A percentile compares a stretch with the other conserved stretches of the same genome.
Conservation (phyloP, 2,113 vertebrate genomes). For the Ptilonorhynchus violaceus region DNA sequence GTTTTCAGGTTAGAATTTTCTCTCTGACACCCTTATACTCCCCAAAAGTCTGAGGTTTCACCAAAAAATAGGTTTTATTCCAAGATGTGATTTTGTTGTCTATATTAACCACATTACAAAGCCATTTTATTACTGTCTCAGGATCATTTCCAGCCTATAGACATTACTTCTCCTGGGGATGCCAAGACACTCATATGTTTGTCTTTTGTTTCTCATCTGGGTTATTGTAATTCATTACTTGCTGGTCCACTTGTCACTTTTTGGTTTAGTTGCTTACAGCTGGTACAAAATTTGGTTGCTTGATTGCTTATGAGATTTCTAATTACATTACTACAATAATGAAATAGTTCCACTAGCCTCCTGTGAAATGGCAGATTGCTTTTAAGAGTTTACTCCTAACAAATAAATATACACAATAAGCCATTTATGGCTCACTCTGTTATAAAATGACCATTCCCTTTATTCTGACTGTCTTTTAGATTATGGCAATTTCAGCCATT, state of each 20-base stretch:
- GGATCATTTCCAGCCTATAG: conserved; percentile 36
- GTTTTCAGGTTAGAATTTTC: conserved; percentile 22
- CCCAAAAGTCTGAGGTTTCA: neutral
- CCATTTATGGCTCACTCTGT: neutral
- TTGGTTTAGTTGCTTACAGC: conserved; percentile 50
- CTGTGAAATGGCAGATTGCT: conserved; percentile 4
- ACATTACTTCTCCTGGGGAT: conserved; percentile 31
- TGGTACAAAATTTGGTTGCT: conserved; percentile 32
- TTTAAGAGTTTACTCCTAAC: conserved; percentile 34
- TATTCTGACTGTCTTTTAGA: conserved; percentile 7
- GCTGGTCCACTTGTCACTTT: conserved; percentile 62
- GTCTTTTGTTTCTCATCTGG: conserved; percentile 56
- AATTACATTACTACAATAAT: conserved; percentile 52
- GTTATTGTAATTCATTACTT: conserved; percentile 66
- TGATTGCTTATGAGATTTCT: conserved; percentile 57
- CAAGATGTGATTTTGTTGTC: conserved; percentile 41
- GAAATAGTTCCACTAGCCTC: conserved; percentile 13
- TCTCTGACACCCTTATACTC: neutral
- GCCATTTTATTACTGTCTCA: conserved; percentile 52
- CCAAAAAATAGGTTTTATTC: conserved; percentile 25
- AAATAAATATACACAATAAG: neutral
- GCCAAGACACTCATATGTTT: neutral
- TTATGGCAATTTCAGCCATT: neutral
- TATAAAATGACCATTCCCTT: neutral
- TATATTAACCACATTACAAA: conserved; percentile 54